These are phyloP conservation scores for Rhagologus leucostigma DNA, from an alignment of 2,113 vertebrate species.

Conservation along the genomic window DNA sequence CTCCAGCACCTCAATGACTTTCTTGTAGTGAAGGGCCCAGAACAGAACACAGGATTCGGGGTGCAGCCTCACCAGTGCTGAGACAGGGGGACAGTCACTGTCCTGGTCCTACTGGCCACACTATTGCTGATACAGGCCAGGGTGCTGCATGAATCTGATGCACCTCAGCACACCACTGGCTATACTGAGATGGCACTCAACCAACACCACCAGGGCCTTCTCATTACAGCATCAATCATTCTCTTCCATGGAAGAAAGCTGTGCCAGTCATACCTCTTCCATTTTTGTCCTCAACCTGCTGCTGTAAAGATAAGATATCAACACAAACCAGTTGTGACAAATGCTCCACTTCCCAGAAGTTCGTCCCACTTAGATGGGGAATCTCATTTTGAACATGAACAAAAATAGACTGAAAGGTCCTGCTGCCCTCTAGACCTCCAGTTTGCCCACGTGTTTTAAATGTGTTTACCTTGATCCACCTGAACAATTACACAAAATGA, in stretches of 20 bases:
- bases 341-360: not conserved
- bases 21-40: not conserved
- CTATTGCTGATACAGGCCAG: not conserved
- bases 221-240: not conserved
- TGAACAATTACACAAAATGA: slow-evolving; percentile 63
- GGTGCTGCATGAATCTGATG: not conserved
- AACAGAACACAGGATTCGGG: accelerated
- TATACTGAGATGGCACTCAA: not conserved
- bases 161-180: not conserved
- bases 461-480: slow-evolving; percentile 45
- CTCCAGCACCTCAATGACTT: not conserved
- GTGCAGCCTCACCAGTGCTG: not conserved
- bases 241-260: not conserved
- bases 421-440: not conserved
- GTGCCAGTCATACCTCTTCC: not conserved
- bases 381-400: slow-evolving; percentile 44
- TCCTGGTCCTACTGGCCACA: not conserved
- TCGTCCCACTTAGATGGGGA: not conserved
- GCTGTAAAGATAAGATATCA: not conserved
- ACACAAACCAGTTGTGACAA: not conserved
- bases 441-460: not conserved
- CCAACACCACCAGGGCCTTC: not conserved
- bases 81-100: not conserved
- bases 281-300: not conserved
- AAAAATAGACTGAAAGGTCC: slow-evolving; percentile 41